Evolutionary conservation across 2,113 vertebrate genomes (phyloP).

Genomic region (Thalassarche chlororhynchos): DNA sequence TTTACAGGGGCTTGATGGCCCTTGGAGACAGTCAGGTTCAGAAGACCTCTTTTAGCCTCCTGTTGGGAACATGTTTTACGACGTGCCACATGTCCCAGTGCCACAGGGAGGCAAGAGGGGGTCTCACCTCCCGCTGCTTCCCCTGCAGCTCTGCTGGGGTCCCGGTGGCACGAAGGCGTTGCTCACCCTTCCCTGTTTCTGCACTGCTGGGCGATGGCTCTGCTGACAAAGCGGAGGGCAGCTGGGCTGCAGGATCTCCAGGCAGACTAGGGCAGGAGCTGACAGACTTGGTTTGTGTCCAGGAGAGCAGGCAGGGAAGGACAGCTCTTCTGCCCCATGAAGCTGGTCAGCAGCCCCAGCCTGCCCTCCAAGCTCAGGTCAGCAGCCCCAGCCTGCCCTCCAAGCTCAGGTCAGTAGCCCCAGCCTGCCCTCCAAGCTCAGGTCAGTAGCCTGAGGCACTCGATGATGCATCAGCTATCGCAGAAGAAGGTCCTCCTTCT

Average conservation of each 20-base stretch:
- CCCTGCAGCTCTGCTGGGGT: not conserved
- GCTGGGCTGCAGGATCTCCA: not conserved
- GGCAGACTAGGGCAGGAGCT: not conserved
- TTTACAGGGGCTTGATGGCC: not conserved
- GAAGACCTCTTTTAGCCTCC: not conserved
- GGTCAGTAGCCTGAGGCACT: not conserved
- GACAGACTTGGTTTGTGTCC: not conserved
- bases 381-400: too few relatives aligned
- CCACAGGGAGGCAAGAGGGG: not conserved
- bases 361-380: too few relatives aligned
- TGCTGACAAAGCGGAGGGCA: not conserved
- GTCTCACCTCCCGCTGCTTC: not conserved
- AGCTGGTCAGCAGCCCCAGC: not conserved
- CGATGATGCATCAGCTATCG: fast-evolving
- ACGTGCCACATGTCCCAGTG: fast-evolving
- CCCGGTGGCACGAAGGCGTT: fast-evolving
- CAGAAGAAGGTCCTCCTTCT: not conserved
- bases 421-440: not conserved
- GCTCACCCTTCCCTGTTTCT: not conserved
- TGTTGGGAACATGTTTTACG: fast-evolving
- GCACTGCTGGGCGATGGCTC: not conserved
- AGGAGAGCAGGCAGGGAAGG: not conserved
- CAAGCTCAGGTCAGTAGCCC: not conserved
- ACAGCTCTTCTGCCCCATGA: too few relatives aligned
- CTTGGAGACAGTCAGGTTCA: not conserved